Base-by-base conservation (phyloP, 2,113 vertebrate species). In the Nicator chloris region DNA sequence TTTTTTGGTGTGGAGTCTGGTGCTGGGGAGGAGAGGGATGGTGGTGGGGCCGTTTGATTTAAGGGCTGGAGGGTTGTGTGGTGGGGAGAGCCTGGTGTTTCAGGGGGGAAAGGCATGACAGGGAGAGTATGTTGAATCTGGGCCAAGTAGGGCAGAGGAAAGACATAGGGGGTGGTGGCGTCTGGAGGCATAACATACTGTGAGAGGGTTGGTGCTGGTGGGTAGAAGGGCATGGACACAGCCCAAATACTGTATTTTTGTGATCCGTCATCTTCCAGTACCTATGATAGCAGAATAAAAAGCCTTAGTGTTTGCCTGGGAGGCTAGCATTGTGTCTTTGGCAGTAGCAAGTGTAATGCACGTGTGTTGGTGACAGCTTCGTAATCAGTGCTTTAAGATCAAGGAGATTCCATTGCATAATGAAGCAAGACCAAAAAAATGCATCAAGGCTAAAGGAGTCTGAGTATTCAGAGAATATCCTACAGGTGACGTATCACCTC, bases 231-330 rank as follows among this genome's bases (percentile, higher is more conserved):
- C 37, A 28, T 1, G 10, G 39, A 3, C 4, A 13, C 15, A 51
- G 12, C 8, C 44, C 27, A 20, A 31, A 20, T 9, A 7, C 39
- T 0, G 0, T 22, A 3, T 72, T 85, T 56, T 59, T 1, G 0
- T n/a, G n/a, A n/a, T n/a, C n/a, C n/a, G n/a, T 49, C 9, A 1
- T 65, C 24, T 91, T 54, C 28, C 13, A 18, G 8, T 79, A 23
- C 4, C 17, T 64, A 0, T 26, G 45, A 19, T 7, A 69, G 13
- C 19, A n/a, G n/a, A 75, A 44, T 82, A 44, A 61, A 85, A 87
- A 60, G 7, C n/a, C 6, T n/a, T 53, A 26, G 5, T 64, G 16
- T 88, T 87, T 90, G 31, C 45, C 40, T 82, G 35, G 23, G 50
- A 61, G 53, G 63, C n/a, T 77, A 23, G n/a, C 15, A 4, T 56